A percentile compares a stretch with the other conserved stretches of the same genome.
Conservation (phyloP, 2,888 invertebrate genomes). For the Drosophila niveifrons region DNA sequence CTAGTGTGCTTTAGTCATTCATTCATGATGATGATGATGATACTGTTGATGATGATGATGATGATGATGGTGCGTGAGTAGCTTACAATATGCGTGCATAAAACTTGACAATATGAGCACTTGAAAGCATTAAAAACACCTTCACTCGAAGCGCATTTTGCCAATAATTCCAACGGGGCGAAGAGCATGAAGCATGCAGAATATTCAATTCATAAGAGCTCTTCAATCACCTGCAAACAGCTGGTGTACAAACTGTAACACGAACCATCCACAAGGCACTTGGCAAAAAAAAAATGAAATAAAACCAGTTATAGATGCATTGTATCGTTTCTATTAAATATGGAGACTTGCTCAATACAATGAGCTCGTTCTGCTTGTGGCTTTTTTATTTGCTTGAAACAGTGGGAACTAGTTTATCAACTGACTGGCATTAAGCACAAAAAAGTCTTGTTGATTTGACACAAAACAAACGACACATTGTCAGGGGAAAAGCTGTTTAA, state of each 20-base stretch:
- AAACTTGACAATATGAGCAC: conserved; percentile 7
- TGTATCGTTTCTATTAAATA: conserved; percentile 19
- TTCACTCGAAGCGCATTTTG: conserved; percentile 9
- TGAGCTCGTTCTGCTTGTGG: conserved; percentile 13
- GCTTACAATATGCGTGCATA: background rate
- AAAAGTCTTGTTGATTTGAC: conserved; percentile 1
- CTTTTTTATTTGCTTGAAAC: conserved; percentile 11
- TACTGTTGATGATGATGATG: background rate
- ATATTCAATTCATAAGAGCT: conserved; percentile 16
- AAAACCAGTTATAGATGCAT: conserved; percentile 19
- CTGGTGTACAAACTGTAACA: conserved; percentile 14
- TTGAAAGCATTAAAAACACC: conserved; percentile 11
- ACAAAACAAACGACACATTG: conserved; percentile 3
- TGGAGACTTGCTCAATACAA: conserved; percentile 34
- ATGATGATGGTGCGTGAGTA: conserved; percentile 24
- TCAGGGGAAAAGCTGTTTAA: background rate
- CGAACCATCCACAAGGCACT: conserved; percentile 1
- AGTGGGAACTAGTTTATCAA: conserved; percentile 46
- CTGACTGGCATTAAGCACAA: background rate
- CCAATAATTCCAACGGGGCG: background rate
- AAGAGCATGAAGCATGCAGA: background rate
- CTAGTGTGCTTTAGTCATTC: conserved; percentile 1
- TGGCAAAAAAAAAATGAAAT: background rate
- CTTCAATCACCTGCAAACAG: conserved; percentile 13
- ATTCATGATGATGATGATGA: conserved; percentile 2